Evolutionary conservation across 2,888 invertebrate genomes (phyloP).

Genomic region (Lordiphosa andalusiaca): DNA sequence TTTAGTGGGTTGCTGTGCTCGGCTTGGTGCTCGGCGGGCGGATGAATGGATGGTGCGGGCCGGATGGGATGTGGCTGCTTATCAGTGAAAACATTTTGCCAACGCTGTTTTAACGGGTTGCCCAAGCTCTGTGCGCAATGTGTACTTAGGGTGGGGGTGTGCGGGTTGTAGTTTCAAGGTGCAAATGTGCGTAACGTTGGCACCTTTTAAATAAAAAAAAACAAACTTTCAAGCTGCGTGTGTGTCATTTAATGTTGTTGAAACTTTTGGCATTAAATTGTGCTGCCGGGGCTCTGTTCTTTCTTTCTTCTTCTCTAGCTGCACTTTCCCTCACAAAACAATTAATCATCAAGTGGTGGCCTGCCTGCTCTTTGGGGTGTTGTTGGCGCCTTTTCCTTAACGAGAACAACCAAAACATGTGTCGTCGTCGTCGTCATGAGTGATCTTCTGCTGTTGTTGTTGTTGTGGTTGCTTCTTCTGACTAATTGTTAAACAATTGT

Average conservation of each 20-base stretch:
- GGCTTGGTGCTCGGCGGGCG: neutral
- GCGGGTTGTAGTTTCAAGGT: slow-evolving; percentile 30
- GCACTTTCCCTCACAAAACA: slow-evolving; percentile 52
- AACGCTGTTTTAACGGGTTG: slow-evolving; percentile 61
- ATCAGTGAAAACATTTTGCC: slow-evolving; percentile 54
- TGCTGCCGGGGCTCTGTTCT: slow-evolving; percentile 44
- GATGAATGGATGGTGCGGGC: slow-evolving; percentile 3
- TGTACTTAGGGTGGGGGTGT: slow-evolving; percentile 15
- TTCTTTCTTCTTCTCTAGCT: slow-evolving; percentile 20
- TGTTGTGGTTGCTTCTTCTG: slow-evolving; percentile 25
- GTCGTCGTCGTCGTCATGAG: slow-evolving; percentile 22
- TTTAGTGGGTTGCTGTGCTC: slow-evolving; percentile 35
- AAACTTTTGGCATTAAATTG: slow-evolving; percentile 71
- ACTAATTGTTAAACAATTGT: slow-evolving; percentile 75
- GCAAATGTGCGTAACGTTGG: slow-evolving; percentile 57
- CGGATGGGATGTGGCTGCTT: slow-evolving; percentile 9
- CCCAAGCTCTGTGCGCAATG: slow-evolving; percentile 17
- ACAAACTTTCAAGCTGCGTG: slow-evolving; percentile 34
- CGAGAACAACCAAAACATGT: slow-evolving; percentile 22
- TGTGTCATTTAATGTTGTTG: slow-evolving; percentile 46
- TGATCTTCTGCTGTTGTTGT: slow-evolving; percentile 13
- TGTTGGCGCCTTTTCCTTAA: neutral
- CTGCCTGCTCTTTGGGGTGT: slow-evolving; percentile 3
- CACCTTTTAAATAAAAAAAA: slow-evolving; percentile 47
- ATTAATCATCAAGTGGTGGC: slow-evolving; percentile 54